These are phyloP conservation scores for Ciconia stormi DNA, from an alignment of 2,113 vertebrate genomes.

Conservation along the genomic window DNA sequence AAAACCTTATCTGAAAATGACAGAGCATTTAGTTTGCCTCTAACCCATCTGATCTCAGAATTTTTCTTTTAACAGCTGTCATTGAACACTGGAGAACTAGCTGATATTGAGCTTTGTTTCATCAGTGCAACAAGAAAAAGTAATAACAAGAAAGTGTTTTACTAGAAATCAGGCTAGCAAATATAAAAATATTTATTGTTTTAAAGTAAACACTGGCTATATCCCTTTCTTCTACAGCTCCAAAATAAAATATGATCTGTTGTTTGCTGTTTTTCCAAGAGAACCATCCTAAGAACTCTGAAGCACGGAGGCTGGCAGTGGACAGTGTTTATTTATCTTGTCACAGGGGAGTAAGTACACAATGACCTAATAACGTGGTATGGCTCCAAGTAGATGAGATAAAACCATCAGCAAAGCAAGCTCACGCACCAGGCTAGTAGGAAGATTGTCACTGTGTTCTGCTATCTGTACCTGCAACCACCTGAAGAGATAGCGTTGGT, in stretches of 20 bases:
- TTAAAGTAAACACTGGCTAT: not conserved
- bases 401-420: not conserved
- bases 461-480: not conserved
- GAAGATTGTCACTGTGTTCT: not conserved
- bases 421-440: not conserved
- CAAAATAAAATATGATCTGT: not conserved
- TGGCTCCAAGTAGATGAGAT: not conserved
- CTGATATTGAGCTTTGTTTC: not conserved
- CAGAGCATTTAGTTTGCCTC: conserved; percentile 32
- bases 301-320: not conserved
- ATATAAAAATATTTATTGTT: not conserved
- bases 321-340: not conserved
- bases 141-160: not conserved
- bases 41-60: conserved; percentile 2
- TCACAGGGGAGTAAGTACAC: not conserved
- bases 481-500: not conserved
- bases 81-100: not conserved
- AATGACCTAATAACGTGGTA: not conserved
- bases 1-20: conserved; percentile 52
- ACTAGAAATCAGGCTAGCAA: not conserved
- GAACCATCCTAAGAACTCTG: not conserved
- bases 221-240: not conserved
- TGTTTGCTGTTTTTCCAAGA: not conserved
- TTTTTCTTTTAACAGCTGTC: conserved; percentile 24
- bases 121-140: not conserved